These are phyloP conservation scores for Pachypsylla venusta DNA, from an alignment of 1,140 invertebrate species.

Conservation along the genomic window DNA sequence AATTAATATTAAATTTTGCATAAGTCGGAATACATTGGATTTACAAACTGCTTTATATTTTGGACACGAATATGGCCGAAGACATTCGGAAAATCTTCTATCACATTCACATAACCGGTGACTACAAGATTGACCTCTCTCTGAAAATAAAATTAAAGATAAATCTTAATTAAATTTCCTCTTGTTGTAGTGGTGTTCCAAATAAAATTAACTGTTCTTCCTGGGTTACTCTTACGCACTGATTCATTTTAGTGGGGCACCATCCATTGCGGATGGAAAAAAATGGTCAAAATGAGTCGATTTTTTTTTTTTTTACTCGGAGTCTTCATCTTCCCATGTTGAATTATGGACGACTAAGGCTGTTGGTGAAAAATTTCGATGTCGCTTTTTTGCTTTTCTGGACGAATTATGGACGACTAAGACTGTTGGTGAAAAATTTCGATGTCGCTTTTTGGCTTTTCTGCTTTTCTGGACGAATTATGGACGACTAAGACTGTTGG, in stretches of 20 bases:
- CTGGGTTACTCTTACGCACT: neutral
- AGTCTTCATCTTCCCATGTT: no score
- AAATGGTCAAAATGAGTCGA: neutral
- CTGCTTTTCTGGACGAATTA: no score
- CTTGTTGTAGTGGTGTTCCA: neutral
- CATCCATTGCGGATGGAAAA: conserved; percentile 1
- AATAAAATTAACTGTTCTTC: neutral
- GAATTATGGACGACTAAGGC: no score
- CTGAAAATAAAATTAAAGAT: conserved; percentile 19
- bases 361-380: no score
- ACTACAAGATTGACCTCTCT: conserved; percentile 40
- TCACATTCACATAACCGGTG: conserved; percentile 74
- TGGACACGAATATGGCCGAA: conserved; percentile 59
- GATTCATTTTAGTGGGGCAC: neutral
- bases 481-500: no score
- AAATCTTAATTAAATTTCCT: neutral
- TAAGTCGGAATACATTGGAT: conserved; percentile 49
- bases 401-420: no score
- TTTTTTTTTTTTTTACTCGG: neutral
- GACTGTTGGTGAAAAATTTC: no score
- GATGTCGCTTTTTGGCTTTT: no score
- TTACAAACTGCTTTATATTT: conserved; percentile 46
- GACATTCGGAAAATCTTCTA: conserved; percentile 57
- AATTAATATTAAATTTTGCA: conserved; percentile 51
- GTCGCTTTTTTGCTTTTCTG: no score